Percentiles rank a stretch among this genome's conserved stretches.
Evolutionary conservation across 2,797 vertebrate genomes (phyloP).

Genomic region (Nyctibius grandis): DNA sequence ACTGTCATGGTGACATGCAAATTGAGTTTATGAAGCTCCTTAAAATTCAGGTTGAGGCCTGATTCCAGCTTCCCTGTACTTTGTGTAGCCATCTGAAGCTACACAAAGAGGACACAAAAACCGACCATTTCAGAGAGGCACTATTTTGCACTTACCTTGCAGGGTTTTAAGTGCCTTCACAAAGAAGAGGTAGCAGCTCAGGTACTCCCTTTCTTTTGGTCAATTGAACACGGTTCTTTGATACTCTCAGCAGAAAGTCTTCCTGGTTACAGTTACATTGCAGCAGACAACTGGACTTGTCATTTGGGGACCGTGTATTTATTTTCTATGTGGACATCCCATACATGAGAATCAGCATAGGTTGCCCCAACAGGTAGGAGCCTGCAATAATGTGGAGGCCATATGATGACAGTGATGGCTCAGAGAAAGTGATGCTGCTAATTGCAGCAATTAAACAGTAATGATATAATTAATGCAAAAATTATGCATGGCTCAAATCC

Average conservation of each 20-base stretch:
- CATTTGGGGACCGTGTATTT: neutral
- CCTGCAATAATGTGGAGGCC: neutral
- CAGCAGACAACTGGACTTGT: neutral
- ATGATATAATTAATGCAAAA: slow-evolving; percentile 51
- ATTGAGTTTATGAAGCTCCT: neutral
- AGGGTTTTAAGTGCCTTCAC: neutral
- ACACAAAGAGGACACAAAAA: neutral
- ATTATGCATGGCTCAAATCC: slow-evolving; percentile 45
- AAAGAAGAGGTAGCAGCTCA: neutral
- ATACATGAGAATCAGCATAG: neutral
- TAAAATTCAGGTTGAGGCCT: neutral
- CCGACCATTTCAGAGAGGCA: neutral
- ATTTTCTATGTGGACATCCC: neutral
- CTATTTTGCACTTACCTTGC: neutral
- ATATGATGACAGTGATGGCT: slow-evolving; percentile 25
- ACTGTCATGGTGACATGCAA: neutral
- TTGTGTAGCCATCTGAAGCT: neutral
- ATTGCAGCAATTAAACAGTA: slow-evolving; percentile 62
- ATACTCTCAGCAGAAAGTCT: neutral
- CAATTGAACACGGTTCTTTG: neutral
- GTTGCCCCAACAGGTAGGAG: neutral
- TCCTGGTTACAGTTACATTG: neutral
- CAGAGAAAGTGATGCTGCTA: slow-evolving; percentile 39
- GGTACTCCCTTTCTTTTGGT: neutral
- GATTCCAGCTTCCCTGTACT: neutral